Evolutionary conservation across 2,888 invertebrate genomes (phyloP).

Genomic region (Diplolepis rosae): DNA sequence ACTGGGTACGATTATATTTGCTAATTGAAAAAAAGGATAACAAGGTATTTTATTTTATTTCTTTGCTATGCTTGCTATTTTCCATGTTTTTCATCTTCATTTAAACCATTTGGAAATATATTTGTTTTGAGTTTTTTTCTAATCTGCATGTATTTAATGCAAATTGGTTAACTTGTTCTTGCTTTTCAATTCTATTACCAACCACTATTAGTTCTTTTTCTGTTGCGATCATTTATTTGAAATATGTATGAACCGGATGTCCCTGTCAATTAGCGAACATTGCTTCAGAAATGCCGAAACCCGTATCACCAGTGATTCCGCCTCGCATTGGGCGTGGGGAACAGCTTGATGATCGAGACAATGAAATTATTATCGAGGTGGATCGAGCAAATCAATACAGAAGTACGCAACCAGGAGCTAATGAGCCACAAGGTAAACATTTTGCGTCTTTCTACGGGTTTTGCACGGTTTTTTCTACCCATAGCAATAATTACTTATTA

Average conservation of each 20-base stretch:
- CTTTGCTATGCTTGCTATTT: neutral
- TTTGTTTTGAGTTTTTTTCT: neutral
- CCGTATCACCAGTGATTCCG: conserved; percentile 68
- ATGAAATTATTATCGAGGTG: conserved; percentile 81
- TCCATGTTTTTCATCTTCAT: neutral
- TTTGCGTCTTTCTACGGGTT: conserved; percentile 15
- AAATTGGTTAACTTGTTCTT: too few species aligned
- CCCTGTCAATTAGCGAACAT: conserved; percentile 65
- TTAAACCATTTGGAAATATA: neutral
- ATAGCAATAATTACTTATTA: neutral
- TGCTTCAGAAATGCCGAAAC: conserved; percentile 72
- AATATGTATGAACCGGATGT: conserved; percentile 48
- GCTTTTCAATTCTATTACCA: too few species aligned
- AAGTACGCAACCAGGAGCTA: conserved; percentile 75
- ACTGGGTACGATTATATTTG: conserved; percentile 3
- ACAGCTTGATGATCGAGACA: conserved; percentile 78
- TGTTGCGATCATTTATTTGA: conserved; percentile 41
- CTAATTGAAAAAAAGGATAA: neutral
- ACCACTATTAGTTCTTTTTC: neutral
- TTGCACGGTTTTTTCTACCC: neutral
- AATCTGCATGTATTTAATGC: neutral
- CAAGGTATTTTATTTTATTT: neutral
- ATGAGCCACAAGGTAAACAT: conserved; percentile 73
- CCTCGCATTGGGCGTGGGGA: conserved; percentile 76
- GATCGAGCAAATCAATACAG: conserved; percentile 80